A percentile compares a stretch with the other conserved stretches of the same genome.
These are phyloP conservation scores for Proteles cristata DNA, from an alignment of 2,113 vertebrate species.

Conservation along the genomic window DNA sequence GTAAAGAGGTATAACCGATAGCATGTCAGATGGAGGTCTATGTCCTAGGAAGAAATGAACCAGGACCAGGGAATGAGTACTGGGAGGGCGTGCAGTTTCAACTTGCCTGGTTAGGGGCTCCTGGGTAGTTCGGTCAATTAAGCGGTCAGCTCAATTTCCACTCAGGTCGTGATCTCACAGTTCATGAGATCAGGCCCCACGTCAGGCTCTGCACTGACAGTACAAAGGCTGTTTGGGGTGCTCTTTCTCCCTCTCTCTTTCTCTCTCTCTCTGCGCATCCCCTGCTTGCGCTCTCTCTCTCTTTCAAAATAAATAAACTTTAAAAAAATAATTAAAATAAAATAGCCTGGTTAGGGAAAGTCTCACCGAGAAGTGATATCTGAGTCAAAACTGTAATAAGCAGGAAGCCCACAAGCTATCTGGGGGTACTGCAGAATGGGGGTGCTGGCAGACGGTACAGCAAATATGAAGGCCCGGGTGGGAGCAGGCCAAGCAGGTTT, in stretches of 20 bases:
- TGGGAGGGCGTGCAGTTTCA: neutral
- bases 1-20: neutral
- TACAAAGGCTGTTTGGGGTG: too few species aligned
- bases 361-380: neutral
- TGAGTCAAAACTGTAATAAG: neutral
- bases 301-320: neutral
- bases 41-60: neutral
- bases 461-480: neutral
- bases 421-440: too few species aligned
- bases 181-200: neutral
- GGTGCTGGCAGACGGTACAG: neutral
- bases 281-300: neutral
- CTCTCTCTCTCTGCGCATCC: neutral
- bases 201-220: neutral
- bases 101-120: neutral
- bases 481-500: neutral
- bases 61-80: too few species aligned
- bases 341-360: neutral
- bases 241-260: neutral
- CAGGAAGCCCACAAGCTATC: neutral
- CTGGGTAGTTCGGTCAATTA: neutral
- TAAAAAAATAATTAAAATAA: neutral
- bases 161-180: neutral
- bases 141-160: neutral
- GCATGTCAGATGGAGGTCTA: accelerated